These are phyloP conservation scores for Drosophila setifemur DNA, from an alignment of 1,140 invertebrate species.

Conservation along the genomic window DNA sequence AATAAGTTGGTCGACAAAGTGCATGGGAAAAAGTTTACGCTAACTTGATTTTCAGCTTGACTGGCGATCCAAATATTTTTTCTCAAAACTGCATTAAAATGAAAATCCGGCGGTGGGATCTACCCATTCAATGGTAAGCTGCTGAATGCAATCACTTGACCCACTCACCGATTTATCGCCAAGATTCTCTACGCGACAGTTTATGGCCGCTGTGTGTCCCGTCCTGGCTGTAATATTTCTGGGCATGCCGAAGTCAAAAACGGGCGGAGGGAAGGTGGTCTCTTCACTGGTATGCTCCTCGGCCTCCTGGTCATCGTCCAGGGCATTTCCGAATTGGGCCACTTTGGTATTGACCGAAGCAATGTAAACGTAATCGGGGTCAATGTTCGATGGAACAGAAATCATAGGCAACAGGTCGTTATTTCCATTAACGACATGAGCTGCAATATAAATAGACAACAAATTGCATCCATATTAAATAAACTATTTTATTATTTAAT, in stretches of 20 bases:
- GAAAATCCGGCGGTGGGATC: not conserved
- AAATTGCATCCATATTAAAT: not conserved
- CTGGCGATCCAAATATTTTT: conserved; percentile 66
- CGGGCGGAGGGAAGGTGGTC: conserved; percentile 84
- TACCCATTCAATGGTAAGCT: conserved; percentile 45
- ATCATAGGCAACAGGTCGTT: conserved; percentile 63
- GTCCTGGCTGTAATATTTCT: conserved; percentile 92
- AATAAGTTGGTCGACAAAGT: conserved; percentile 35
- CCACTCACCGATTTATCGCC: conserved; percentile 91
- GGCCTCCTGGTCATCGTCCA: conserved; percentile 51
- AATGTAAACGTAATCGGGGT: conserved; percentile 66
- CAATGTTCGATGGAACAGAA: conserved; percentile 36
- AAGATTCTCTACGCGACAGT: conserved; percentile 91
- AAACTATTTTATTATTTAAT: not conserved
- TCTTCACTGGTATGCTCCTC: conserved; percentile 48
- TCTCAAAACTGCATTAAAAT: conserved; percentile 62
- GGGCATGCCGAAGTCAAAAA: conserved; percentile 90
- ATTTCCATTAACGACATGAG: conserved; percentile 31
- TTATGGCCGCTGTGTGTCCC: conserved; percentile 91
- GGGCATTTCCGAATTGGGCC: conserved; percentile 52
- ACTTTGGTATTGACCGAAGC: conserved; percentile 57
- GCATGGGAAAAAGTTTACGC: conserved; percentile 38
- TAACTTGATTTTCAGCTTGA: conserved; percentile 76
- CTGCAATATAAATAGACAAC: conserved; percentile 9
- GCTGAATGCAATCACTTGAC: conserved; percentile 33